These are phyloP conservation scores for Biston betularia DNA, from an alignment of 2,888 invertebrate genomes.

Conservation along the genomic window DNA sequence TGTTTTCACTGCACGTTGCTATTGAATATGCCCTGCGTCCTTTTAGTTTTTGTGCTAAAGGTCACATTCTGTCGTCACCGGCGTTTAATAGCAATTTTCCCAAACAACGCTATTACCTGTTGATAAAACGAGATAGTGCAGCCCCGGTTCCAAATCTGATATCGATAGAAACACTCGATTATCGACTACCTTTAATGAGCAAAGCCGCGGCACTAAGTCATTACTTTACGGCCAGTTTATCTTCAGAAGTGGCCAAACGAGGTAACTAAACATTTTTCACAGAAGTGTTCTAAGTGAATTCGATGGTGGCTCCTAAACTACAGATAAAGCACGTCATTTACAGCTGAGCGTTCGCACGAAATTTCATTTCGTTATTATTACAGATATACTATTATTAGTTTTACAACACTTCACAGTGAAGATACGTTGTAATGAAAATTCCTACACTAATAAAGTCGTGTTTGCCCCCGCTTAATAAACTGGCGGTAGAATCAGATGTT, in stretches of 20 bases:
- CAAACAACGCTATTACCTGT: constrained; percentile 47
- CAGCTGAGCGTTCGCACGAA: constrained; percentile 34
- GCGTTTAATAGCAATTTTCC: constrained; percentile 36
- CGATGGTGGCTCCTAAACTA: neutral
- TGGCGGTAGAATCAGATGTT: constrained; percentile 23
- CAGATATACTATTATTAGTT: constrained; percentile 25
- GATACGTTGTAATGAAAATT: constrained; percentile 75
- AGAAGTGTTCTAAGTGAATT: neutral
- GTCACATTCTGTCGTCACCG: neutral
- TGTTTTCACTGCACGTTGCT: no score
- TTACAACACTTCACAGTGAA: constrained; percentile 47
- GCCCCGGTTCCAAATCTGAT: constrained; percentile 65
- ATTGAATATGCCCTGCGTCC: no score
- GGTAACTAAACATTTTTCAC: neutral
- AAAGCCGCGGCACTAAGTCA: constrained; percentile 71
- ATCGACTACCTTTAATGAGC: constrained; percentile 68
- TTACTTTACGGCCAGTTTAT: constrained; percentile 20
- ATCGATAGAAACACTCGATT: constrained; percentile 66
- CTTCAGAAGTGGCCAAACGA: neutral
- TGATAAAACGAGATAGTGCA: constrained; percentile 59
- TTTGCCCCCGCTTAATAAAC: constrained; percentile 33
- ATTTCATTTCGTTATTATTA: constrained; percentile 35
- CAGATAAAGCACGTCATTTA: neutral
- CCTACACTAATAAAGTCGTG: constrained; percentile 65
- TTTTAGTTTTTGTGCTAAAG: no score